Percentiles rank a stretch among this genome's conserved stretches.
phyloP scores from a whole-genome alignment of 1,140 invertebrate species.

The Dreissena polymorpha region DNA sequence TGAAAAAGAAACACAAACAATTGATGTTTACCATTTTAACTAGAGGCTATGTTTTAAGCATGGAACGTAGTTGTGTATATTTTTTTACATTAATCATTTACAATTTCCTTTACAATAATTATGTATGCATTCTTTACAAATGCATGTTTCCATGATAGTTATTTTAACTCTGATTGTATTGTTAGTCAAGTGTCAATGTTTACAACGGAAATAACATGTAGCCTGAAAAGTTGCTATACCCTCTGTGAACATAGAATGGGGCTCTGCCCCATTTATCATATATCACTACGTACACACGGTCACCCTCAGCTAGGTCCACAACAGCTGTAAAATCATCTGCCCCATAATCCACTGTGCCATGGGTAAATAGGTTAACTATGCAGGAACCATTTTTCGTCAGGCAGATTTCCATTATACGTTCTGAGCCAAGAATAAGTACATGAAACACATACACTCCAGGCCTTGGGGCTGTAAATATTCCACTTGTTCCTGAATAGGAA shows the following conservation, averaged over 20 bases:
- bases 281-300: slow-evolving; percentile 9
- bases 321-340: neutral
- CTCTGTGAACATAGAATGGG: neutral
- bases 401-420: neutral
- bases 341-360: neutral
- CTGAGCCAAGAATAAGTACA: slow-evolving; percentile 5
- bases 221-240: slow-evolving; percentile 4
- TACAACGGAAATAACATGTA: neutral
- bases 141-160: neutral
- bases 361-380: neutral
- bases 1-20: too few relatives aligned
- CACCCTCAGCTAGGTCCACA: neutral
- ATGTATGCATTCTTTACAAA: neutral
- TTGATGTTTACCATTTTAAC: too few relatives aligned
- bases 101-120: neutral
- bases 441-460: slow-evolving; percentile 4
- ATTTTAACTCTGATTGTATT: neutral
- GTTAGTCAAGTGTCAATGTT: neutral
- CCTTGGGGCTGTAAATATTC: slow-evolving; percentile 6
- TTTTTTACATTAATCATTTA: too few relatives aligned
- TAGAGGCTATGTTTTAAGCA: too few relatives aligned
- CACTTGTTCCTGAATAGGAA: neutral
- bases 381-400: neutral
- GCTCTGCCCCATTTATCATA: neutral
- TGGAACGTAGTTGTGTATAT: too few relatives aligned